Conservation (phyloP, 2,797 vertebrate species). For the Phoeniculus purpureus region DNA sequence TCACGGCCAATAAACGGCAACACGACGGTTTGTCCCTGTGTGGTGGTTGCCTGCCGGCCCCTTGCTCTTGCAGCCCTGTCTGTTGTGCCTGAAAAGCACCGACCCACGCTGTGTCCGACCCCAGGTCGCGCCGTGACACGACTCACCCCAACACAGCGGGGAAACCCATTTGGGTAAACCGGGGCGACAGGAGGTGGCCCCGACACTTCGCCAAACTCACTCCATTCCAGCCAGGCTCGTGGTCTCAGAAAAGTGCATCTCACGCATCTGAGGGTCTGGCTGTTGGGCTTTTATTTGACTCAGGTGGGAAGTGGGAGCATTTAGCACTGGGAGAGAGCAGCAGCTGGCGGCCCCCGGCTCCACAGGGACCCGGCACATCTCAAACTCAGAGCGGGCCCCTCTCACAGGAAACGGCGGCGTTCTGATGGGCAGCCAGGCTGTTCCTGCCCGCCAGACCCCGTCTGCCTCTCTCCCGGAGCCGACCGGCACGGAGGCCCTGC, state of each 20-base stretch:
- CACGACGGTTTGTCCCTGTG: neutral
- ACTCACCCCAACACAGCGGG: no score
- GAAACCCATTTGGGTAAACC: no score
- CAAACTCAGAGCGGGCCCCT: neutral
- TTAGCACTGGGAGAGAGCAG: neutral
- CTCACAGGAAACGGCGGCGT: neutral
- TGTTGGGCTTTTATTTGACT: neutral
- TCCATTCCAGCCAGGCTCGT: neutral
- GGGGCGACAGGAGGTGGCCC: no score
- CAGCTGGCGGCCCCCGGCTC: neutral
- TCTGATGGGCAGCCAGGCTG: no score
- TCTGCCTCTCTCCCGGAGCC: no score
- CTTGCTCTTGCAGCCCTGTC: neutral
- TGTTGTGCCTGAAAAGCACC: neutral
- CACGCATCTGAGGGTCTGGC: neutral
- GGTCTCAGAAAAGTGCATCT: neutral
- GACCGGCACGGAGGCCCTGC: no score
- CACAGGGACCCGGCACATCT: neutral
- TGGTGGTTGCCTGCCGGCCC: neutral
- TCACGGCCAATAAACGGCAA: constrained; percentile 70
- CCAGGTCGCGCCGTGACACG: no score
- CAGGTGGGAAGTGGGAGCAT: neutral
- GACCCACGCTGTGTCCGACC: neutral
- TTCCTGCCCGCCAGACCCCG: neutral
- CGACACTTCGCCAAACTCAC: no score